phyloP scores from a whole-genome alignment of 2,113 vertebrate genomes.

The Rhabdornis inornatus region DNA sequence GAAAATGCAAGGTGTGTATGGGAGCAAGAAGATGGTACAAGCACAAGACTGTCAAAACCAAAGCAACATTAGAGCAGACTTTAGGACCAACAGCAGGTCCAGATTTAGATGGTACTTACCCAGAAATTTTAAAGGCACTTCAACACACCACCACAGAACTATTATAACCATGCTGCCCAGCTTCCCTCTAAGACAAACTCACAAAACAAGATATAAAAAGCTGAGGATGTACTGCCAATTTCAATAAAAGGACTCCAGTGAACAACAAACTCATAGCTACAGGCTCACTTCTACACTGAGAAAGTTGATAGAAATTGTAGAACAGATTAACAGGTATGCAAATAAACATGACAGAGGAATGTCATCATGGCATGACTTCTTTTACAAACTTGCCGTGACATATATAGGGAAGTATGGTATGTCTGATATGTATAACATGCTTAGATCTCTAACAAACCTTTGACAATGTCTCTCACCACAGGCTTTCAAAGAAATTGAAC shows the following conservation, averaged over 20 bases:
- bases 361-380: not conserved
- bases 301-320: not conserved
- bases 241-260: not conserved
- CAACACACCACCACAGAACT: not conserved
- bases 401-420: not conserved
- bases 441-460: not conserved
- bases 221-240: not conserved
- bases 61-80: not conserved
- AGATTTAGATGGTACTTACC: not conserved
- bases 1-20: not conserved
- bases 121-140: not conserved
- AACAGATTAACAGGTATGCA: not conserved
- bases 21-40: not conserved
- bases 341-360: not conserved
- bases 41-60: not conserved
- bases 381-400: not conserved
- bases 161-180: not conserved
- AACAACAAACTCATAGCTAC: not conserved
- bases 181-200: not conserved
- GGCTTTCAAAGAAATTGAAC: constrained; percentile 31
- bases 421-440: not conserved
- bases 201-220: not conserved
- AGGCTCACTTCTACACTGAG: not conserved
- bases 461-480: not conserved
- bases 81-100: not conserved